Base-by-base conservation (phyloP, 2,888 invertebrate genomes). In the Chrysotoxum bicinctum region DNA sequence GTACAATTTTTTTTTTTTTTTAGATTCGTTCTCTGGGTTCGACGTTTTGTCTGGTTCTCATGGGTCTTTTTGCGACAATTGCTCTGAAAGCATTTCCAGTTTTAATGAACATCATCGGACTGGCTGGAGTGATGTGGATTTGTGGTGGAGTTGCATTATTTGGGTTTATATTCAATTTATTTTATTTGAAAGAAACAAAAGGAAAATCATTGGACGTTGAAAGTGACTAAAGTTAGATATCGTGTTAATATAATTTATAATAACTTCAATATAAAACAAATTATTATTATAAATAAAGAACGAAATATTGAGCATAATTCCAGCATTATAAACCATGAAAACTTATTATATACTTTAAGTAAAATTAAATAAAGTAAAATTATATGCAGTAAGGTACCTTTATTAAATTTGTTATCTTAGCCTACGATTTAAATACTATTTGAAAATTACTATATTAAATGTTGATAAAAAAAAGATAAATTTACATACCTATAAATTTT, bases 181-280 rank as follows among this genome's bases (percentile, higher is more conserved):
- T 90, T 3, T 90, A 88, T 69, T 73, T 92, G 48, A 89, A 89
- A 7, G 91, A 91, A 83, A 91, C 92, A 2, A 90, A 90, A 58
- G 90, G 90, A 30, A 91, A 54, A 10, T 54, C 54, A 32, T 16
- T 54, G 4, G 54, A 54, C n/a, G n/a, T 16, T 16, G 26, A 54
- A 54, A 54, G 32, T n/a, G 10, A 16, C 2, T 30, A 16, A 7
- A 14, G 14, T 12, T 35, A 35, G 12, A 35, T 35, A 30, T 26
- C 5, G 26, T 26, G 7, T 30, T 32, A 9, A 9, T 35, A 12
- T 12, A 0, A 35, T 12, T 37, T 37, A 0, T 37, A 37, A 3
- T 35, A 12, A 35, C 3, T 35, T 35, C 32, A 32, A 32, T 9
- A 32, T 32, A 26, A 26, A 26, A 26, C 26, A 26, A 4, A 3